Conservation (phyloP, 2,113 vertebrate genomes). For the Microtus oregoni region DNA sequence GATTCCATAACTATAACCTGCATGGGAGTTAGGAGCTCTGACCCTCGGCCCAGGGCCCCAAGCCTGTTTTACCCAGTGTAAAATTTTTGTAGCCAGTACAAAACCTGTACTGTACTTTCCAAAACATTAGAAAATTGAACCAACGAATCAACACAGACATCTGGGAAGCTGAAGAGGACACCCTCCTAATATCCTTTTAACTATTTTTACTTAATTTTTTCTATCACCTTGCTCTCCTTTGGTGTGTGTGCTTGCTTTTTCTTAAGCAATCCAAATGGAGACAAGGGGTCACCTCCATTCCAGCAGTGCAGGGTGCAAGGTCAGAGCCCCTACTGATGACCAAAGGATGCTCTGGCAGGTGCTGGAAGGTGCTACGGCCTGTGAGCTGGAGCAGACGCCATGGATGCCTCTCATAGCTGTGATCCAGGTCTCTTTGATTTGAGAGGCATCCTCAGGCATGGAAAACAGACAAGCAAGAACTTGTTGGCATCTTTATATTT, state of each 20-base stretch:
- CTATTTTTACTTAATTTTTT: background rate
- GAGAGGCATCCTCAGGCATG: background rate
- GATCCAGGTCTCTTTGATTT: background rate
- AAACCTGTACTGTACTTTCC: background rate
- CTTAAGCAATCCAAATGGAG: background rate
- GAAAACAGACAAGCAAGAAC: background rate
- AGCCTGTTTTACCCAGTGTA: background rate
- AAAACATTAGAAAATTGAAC: background rate
- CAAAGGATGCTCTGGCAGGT: background rate
- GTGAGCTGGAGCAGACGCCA: background rate
- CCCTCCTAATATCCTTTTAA: too few relatives aligned
- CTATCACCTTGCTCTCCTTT: background rate
- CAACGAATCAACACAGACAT: background rate
- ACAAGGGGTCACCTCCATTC: fast-evolving
- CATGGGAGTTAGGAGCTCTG: background rate
- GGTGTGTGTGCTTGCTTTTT: background rate
- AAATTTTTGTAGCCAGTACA: background rate
- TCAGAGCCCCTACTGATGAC: background rate
- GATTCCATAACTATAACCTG: background rate
- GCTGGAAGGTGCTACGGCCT: background rate
- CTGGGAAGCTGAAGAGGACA: background rate
- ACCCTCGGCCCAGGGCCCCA: background rate
- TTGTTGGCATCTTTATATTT: background rate
- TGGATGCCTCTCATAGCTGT: background rate
- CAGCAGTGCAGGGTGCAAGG: fast-evolving